These are phyloP conservation scores for Diloba caeruleocephala DNA, from an alignment of 2,888 invertebrate species.

Conservation along the genomic window DNA sequence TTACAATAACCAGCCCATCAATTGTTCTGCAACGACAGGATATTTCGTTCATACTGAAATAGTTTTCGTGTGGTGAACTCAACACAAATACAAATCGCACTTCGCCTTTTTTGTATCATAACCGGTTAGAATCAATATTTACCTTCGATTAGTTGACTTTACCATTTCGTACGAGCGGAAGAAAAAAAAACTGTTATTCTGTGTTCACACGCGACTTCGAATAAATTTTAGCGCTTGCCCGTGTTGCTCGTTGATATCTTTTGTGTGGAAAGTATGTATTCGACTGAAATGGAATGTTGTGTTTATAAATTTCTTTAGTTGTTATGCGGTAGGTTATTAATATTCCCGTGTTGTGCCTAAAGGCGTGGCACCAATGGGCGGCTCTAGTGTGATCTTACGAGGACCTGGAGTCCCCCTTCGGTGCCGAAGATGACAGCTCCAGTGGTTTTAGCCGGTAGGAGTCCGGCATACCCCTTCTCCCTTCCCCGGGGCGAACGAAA, in stretches of 20 bases:
- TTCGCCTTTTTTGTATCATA: conserved; percentile 35
- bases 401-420: too few species aligned
- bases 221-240: conserved; percentile 31
- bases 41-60: too few species aligned
- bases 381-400: too few species aligned
- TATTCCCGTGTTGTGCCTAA: too few species aligned
- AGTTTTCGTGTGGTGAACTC: conserved; percentile 44
- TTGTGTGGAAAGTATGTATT: conserved; percentile 53
- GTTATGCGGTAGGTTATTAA: too few species aligned
- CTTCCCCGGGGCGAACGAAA: too few species aligned
- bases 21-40: too few species aligned
- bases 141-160: conserved; percentile 71
- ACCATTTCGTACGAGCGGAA: conserved; percentile 58
- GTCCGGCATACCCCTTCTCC: too few species aligned
- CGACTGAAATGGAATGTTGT: neutral
- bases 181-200: conserved; percentile 47
- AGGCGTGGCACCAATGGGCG: too few species aligned
- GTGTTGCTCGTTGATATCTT: conserved; percentile 71
- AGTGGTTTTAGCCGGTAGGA: too few species aligned
- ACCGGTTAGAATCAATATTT: conserved; percentile 70
- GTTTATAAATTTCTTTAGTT: neutral
- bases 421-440: too few species aligned
- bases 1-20: too few species aligned
- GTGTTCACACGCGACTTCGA: conserved; percentile 48
- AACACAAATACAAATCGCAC: neutral